Percentiles rank a stretch among this genome's conserved stretches.
These are phyloP conservation scores for Smutsia gigantea DNA, from an alignment of 2,797 vertebrate species.

Conservation along the genomic window DNA sequence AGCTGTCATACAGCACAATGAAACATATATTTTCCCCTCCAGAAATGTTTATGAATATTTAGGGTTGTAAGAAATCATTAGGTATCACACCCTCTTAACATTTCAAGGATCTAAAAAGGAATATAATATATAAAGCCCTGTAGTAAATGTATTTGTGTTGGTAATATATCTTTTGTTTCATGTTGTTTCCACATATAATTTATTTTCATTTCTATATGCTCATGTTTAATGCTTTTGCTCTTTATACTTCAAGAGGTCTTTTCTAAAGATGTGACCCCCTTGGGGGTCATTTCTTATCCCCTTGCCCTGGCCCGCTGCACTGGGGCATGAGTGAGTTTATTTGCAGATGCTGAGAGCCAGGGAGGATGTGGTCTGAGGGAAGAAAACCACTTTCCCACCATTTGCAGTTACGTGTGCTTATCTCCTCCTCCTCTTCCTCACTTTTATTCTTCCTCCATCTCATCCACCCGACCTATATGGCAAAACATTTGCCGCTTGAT, in stretches of 20 bases:
- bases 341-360: background rate
- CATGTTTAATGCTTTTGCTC: slow-evolving; percentile 56
- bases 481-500: background rate
- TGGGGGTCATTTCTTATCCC: background rate
- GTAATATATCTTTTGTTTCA: slow-evolving; percentile 71
- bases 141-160: slow-evolving; percentile 39
- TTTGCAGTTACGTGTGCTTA: background rate
- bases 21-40: slow-evolving; percentile 68
- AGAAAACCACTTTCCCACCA: background rate
- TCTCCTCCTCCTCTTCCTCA: background rate
- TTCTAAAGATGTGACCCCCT: slow-evolving; percentile 27
- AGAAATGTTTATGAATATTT: slow-evolving; percentile 77
- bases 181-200: slow-evolving; percentile 65
- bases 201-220: slow-evolving; percentile 55
- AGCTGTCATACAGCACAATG: slow-evolving; percentile 42
- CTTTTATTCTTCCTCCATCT: background rate
- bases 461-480: background rate
- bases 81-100: slow-evolving; percentile 61
- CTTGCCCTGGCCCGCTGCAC: background rate
- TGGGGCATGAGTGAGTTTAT: background rate
- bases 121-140: slow-evolving; percentile 59
- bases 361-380: background rate
- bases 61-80: slow-evolving; percentile 70
- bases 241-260: slow-evolving; percentile 45
- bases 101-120: slow-evolving; percentile 68